These are phyloP conservation scores for Anarsia innoxiella DNA, from an alignment of 2,888 invertebrate genomes.

Conservation along the genomic window DNA sequence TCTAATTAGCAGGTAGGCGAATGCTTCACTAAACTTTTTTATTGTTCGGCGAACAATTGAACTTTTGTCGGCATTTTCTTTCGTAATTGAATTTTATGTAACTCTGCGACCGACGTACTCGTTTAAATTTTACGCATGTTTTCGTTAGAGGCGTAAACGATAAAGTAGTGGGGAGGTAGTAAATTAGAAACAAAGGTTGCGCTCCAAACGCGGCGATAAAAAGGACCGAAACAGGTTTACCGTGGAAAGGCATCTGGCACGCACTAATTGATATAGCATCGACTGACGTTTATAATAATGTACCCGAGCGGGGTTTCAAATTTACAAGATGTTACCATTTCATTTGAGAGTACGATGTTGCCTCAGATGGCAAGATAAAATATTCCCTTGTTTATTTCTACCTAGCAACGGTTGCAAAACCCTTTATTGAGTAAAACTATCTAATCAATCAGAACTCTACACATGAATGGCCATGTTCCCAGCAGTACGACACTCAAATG, in stretches of 20 bases:
- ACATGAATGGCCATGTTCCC: too few relatives aligned
- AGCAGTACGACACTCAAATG: too few relatives aligned
- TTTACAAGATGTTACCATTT: constrained; percentile 12
- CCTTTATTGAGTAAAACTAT: too few relatives aligned
- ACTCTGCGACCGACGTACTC: constrained; percentile 14
- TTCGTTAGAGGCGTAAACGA: constrained; percentile 4
- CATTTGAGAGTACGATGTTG: too few relatives aligned
- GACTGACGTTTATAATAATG: constrained; percentile 50
- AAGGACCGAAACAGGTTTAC: constrained; percentile 62
- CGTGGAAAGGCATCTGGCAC: constrained; percentile 61
- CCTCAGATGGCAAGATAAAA: too few relatives aligned
- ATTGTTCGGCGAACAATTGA: constrained; percentile 32
- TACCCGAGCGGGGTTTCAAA: constrained; percentile 22
- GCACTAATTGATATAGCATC: constrained; percentile 65
- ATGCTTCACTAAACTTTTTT: constrained; percentile 47
- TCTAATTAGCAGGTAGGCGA: constrained; percentile 70
- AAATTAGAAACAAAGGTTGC: constrained; percentile 48
- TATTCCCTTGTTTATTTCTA: too few relatives aligned
- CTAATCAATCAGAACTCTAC: too few relatives aligned
- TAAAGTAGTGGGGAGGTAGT: constrained; percentile 19
- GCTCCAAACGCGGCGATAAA: constrained; percentile 38
- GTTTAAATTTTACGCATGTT: constrained; percentile 10
- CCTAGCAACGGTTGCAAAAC: too few relatives aligned
- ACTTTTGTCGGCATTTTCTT: constrained; percentile 26
- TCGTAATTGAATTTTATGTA: constrained; percentile 35